These are phyloP conservation scores for Macaca nemestrina DNA, from an alignment of 2,113 vertebrate genomes.

Conservation along the genomic window DNA sequence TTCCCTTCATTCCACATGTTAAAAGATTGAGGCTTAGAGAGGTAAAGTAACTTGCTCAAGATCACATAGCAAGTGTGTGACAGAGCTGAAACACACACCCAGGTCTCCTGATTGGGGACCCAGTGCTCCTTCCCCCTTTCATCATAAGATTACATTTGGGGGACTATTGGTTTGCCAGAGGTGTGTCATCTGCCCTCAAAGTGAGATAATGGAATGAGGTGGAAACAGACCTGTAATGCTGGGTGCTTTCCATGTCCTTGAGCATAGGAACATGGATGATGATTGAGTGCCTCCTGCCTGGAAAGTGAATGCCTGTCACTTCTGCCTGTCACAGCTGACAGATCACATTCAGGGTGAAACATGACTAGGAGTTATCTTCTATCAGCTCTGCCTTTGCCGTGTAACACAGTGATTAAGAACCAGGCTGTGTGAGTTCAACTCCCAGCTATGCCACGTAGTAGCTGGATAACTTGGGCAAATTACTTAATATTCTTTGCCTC, in stretches of 20 bases:
- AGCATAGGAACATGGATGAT: too few species aligned
- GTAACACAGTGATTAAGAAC: neutral
- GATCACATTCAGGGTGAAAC: neutral
- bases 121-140: neutral
- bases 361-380: neutral
- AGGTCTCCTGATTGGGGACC: neutral
- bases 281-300: neutral
- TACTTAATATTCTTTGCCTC: neutral
- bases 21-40: neutral
- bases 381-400: neutral
- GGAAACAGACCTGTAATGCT: neutral
- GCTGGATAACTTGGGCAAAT: neutral
- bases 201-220: neutral
- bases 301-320: neutral
- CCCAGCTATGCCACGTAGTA: neutral
- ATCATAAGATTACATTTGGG: neutral
- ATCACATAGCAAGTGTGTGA: neutral
- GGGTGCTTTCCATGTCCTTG: neutral
- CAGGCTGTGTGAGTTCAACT: neutral
- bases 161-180: neutral
- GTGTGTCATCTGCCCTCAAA: neutral
- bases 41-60: neutral
- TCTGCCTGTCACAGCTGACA: neutral
- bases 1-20: neutral
- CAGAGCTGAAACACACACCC: neutral